These are phyloP conservation scores for Sitta europaea DNA, from an alignment of 2,113 vertebrate genomes.

Conservation along the genomic window DNA sequence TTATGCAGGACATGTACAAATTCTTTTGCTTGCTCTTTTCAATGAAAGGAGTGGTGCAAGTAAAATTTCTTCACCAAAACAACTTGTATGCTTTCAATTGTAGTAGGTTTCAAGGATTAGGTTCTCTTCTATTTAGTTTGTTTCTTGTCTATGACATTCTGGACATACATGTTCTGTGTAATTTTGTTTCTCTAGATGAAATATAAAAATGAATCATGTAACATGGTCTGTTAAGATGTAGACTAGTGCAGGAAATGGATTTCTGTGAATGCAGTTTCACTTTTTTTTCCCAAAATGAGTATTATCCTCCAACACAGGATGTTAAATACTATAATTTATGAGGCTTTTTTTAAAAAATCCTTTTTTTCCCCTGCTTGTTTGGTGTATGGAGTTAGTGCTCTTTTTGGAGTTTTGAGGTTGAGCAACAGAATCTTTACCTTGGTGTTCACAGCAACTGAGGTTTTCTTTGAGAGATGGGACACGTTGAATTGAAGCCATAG, in stretches of 20 bases:
- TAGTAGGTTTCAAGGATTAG: background rate
- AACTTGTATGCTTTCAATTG: background rate
- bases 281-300: background rate
- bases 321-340: background rate
- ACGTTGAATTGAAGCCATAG: background rate
- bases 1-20: background rate
- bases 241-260: background rate
- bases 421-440: background rate
- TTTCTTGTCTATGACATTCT: background rate
- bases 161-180: background rate
- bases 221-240: background rate
- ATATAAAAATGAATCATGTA: background rate
- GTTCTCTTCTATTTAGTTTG: background rate
- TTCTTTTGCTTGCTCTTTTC: background rate
- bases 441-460: background rate
- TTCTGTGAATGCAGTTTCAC: background rate
- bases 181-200: background rate
- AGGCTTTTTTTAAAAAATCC: background rate
- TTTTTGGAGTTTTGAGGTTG: background rate
- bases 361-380: background rate
- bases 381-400: background rate
- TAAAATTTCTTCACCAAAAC: background rate
- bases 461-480: background rate
- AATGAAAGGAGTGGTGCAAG: background rate
- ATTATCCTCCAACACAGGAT: background rate